Evolutionary conservation across 2,888 invertebrate species (phyloP).

Genomic region (Cotesia congregata): DNA sequence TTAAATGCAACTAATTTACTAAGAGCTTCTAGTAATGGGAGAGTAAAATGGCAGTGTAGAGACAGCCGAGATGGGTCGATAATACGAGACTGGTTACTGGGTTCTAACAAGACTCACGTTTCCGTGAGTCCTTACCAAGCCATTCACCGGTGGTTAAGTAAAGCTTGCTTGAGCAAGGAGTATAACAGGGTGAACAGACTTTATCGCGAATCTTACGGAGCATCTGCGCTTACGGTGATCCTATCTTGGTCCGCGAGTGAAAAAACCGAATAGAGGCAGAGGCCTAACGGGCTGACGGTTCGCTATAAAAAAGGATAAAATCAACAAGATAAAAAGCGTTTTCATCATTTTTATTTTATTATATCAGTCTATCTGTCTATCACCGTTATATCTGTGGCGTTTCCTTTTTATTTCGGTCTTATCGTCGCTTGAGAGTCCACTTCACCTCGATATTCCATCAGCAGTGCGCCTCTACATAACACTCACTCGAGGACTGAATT

Average conservation of each 20-base stretch:
- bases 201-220: conserved; percentile 56
- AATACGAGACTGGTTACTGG: conserved; percentile 14
- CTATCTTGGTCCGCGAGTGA: conserved; percentile 42
- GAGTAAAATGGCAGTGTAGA: conserved; percentile 20
- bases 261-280: background rate
- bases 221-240: conserved; percentile 51
- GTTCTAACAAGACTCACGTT: conserved; percentile 56
- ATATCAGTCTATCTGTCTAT: background rate
- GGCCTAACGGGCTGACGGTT: background rate
- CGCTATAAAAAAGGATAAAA: background rate
- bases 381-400: background rate
- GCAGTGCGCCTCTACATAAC: background rate
- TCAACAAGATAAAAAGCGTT: background rate
- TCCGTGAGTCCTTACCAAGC: conserved; percentile 49
- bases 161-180: conserved; percentile 33
- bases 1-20: conserved; percentile 36
- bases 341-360: background rate
- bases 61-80: conserved; percentile 5
- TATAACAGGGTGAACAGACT: conserved; percentile 47
- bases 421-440: background rate
- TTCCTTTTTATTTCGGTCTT: background rate
- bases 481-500: conserved; percentile 29
- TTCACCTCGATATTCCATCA: background rate
- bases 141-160: conserved; percentile 1
- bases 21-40: conserved; percentile 30